Percentiles rank a stretch among this genome's conserved stretches.
These are phyloP conservation scores for Menidia menidia DNA, from an alignment of 2,797 vertebrate genomes.

Conservation along the genomic window DNA sequence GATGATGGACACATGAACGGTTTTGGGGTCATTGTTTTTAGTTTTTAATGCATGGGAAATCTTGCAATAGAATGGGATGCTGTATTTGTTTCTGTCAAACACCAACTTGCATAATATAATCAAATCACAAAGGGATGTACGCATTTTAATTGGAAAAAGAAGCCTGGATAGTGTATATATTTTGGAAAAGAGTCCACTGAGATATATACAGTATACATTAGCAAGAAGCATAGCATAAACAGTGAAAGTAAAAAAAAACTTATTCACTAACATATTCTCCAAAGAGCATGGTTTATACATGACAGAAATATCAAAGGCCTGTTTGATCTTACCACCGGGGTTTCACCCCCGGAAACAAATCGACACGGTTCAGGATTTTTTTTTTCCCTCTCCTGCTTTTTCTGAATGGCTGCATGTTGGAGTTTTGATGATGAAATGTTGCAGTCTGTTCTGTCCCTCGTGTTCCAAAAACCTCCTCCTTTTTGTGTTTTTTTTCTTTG, in stretches of 20 bases:
- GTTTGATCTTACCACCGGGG: constrained; percentile 73
- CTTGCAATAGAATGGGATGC: constrained; percentile 35
- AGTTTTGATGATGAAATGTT: constrained; percentile 78
- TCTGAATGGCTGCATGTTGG: constrained; percentile 64
- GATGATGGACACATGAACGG: constrained; percentile 19
- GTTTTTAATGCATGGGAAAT: constrained; percentile 17
- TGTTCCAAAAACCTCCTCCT: constrained; percentile 52
- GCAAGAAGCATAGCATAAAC: constrained; percentile 64
- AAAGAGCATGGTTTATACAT: constrained; percentile 62
- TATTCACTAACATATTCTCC: constrained; percentile 56
- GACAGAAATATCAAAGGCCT: constrained; percentile 78
- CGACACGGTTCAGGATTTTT: constrained; percentile 56
- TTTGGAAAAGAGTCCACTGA: constrained; percentile 41
- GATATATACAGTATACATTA: constrained; percentile 51
- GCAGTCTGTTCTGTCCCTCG: constrained; percentile 60
- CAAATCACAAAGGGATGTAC: constrained; percentile 37
- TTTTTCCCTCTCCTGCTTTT: background rate
- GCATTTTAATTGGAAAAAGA: constrained; percentile 29
- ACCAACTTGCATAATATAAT: constrained; percentile 31
- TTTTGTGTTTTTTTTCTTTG: constrained; percentile 41
- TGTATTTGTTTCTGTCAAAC: constrained; percentile 46
- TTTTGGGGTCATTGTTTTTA: constrained; percentile 24
- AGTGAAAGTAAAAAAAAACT: constrained; percentile 57
- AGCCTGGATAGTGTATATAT: constrained; percentile 31
- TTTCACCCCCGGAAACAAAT: constrained; percentile 75